A percentile compares a stretch with the other conserved stretches of the same genome.
Conservation (phyloP, 2,797 vertebrate species). For the Galago senegalensis region DNA sequence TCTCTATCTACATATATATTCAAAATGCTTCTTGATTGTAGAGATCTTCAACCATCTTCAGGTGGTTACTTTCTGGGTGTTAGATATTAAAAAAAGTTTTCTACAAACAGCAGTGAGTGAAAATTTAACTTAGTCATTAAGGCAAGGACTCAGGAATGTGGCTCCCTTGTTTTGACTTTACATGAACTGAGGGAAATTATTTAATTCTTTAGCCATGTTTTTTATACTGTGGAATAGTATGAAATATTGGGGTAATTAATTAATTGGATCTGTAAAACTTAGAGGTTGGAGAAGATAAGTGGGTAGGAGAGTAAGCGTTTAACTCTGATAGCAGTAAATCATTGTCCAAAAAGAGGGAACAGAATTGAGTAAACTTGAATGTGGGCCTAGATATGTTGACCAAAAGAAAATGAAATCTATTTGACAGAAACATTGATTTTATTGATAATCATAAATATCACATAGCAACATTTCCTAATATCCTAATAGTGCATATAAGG, state of each 20-base stretch:
- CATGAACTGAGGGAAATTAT: not conserved
- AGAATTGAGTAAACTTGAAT: slow-evolving; percentile 7
- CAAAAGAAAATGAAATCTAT: not conserved
- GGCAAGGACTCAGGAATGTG: not conserved
- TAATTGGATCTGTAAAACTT: not conserved
- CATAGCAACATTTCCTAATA: too few relatives aligned
- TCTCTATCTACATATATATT: not conserved
- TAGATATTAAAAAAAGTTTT: not conserved
- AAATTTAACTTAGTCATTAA: not conserved
- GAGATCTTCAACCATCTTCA: not conserved
- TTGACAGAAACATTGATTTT: not conserved
- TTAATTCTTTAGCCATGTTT: not conserved
- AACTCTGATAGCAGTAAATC: not conserved
- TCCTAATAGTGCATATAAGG: not conserved
- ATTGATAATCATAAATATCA: not conserved
- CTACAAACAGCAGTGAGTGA: not conserved
- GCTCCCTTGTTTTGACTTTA: not conserved
- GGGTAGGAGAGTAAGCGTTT: not conserved
- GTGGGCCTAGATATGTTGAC: not conserved
- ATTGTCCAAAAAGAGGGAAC: not conserved
- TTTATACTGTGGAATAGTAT: not conserved
- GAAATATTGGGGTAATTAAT: not conserved
- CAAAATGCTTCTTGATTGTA: not conserved
- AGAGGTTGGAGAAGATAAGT: not conserved
- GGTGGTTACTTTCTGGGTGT: not conserved